These are phyloP conservation scores for Ageneiosus marmoratus DNA, from an alignment of 2,113 vertebrate species.

Conservation along the genomic window DNA sequence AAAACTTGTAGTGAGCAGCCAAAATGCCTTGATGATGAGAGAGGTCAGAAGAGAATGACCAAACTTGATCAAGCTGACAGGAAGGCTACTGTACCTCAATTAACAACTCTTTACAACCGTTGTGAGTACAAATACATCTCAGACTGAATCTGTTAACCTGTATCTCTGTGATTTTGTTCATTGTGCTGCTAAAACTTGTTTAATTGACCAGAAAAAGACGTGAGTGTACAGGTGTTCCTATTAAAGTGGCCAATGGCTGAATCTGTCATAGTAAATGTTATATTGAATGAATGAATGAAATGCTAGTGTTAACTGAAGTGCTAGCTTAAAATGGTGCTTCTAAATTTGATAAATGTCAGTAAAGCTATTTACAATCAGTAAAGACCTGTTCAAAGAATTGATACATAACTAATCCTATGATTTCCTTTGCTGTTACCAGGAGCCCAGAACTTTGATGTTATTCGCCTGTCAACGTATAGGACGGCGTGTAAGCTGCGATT, in stretches of 20 bases:
- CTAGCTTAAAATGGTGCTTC: neutral
- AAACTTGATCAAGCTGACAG: neutral
- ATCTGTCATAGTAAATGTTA: neutral
- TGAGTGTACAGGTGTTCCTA: neutral
- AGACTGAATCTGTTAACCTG: neutral
- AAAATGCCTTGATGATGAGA: neutral
- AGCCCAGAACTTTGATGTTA: conserved; percentile 96
- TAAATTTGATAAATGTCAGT: neutral
- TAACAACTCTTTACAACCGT: neutral
- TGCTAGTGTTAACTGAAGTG: neutral
- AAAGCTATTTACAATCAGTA: neutral
- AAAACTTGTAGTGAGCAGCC: neutral
- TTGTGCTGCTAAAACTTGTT: neutral
- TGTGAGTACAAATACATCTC: neutral
- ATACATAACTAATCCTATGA: conserved; percentile 9
- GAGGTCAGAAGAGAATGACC: neutral
- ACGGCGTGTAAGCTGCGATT: conserved; percentile 97
- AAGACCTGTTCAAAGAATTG: neutral
- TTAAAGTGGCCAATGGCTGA: neutral
- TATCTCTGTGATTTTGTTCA: neutral
- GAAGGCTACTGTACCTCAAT: neutral
- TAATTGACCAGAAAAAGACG: neutral
- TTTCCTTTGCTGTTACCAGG: conserved; percentile 70
- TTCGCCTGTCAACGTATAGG: conserved; percentile 93
- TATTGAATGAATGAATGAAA: neutral